phyloP scores from a whole-genome alignment of 1,140 invertebrate species.

The Caligus rogercresseyi region DNA sequence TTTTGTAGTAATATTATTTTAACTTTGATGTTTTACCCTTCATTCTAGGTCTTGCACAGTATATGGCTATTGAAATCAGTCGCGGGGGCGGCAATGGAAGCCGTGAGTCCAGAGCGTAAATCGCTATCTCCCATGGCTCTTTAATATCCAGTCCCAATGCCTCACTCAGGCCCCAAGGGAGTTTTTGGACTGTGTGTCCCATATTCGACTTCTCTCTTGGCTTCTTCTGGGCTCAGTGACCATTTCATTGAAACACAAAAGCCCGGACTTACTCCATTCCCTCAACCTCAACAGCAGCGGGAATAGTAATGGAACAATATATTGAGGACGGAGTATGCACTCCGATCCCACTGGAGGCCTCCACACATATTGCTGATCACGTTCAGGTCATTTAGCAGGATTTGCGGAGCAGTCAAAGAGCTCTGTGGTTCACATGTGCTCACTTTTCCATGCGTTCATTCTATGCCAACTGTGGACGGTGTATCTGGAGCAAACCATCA shows the following conservation, averaged over 20 bases:
- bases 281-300: conserved; percentile 17
- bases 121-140: conserved; percentile 78
- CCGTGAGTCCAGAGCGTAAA: conserved; percentile 63
- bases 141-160: conserved; percentile 57
- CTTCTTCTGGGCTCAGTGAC: conserved; percentile 64
- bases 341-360: conserved; percentile 85
- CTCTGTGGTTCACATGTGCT: conserved; percentile 76
- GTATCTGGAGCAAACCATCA: conserved; percentile 62
- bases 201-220: conserved; percentile 88
- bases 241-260: conserved; percentile 51
- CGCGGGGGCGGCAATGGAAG: conserved; percentile 38
- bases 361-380: conserved; percentile 88
- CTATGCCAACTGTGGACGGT: conserved; percentile 80
- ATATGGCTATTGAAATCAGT: conserved; percentile 77
- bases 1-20: too few relatives aligned
- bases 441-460: conserved; percentile 47
- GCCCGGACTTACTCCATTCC: conserved; percentile 35
- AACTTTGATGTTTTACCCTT: too few relatives aligned
- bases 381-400: conserved; percentile 76
- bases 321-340: conserved; percentile 36
- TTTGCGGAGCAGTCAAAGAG: conserved; percentile 90
- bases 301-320: too few relatives aligned
- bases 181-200: conserved; percentile 83
- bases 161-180: conserved; percentile 52
- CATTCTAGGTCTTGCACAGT: conserved; percentile 67